phyloP scores from a whole-genome alignment of 2,888 invertebrate species.

The Leucoptera coffeella region DNA sequence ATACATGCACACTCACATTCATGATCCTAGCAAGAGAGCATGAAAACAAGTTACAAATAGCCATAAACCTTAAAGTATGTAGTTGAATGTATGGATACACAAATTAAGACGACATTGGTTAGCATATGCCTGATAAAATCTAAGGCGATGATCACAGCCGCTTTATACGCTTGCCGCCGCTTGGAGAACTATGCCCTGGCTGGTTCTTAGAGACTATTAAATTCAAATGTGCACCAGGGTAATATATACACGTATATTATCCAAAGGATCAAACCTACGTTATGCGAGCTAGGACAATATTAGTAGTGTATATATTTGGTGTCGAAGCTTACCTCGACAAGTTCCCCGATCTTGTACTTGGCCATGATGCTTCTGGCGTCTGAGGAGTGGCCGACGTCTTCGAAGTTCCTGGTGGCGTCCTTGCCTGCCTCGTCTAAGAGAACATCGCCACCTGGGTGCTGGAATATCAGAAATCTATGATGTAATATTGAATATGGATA shows the following conservation, averaged over 20 bases:
- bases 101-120: too few relatives aligned
- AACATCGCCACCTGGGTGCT: constrained; percentile 70
- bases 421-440: constrained; percentile 60
- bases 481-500: too few relatives aligned
- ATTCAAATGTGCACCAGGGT: not conserved
- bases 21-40: too few relatives aligned
- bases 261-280: too few relatives aligned
- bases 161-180: too few relatives aligned
- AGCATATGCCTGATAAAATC: too few relatives aligned
- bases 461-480: constrained; percentile 6
- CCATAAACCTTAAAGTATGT: too few relatives aligned
- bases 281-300: too few relatives aligned
- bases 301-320: not conserved
- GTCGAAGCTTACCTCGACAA: constrained; percentile 44
- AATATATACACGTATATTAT: not conserved
- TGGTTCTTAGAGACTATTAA: not conserved
- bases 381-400: constrained; percentile 60
- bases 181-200: not conserved
- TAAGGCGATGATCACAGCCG: too few relatives aligned
- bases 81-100: too few relatives aligned
- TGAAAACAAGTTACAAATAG: too few relatives aligned
- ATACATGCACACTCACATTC: too few relatives aligned
- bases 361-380: constrained; percentile 56
- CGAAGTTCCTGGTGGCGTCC: constrained; percentile 60
- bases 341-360: constrained; percentile 59